These are phyloP conservation scores for Theretra japonica DNA, from an alignment of 2,888 invertebrate genomes.

Conservation along the genomic window DNA sequence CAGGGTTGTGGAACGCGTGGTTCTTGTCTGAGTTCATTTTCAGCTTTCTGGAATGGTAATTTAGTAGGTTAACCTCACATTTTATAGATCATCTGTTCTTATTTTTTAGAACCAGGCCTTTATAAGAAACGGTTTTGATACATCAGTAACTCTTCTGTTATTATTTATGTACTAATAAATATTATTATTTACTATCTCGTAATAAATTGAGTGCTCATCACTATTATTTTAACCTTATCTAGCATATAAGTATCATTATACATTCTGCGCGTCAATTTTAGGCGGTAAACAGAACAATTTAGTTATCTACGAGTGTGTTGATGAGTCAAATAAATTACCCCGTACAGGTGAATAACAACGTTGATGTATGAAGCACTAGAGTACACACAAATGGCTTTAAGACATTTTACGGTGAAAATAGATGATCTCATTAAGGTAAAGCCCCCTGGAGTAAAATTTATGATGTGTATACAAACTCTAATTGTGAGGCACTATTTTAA, in stretches of 20 bases:
- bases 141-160: too few relatives aligned
- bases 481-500: too few relatives aligned
- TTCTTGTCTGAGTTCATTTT: conserved; percentile 71
- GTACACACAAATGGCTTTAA: not conserved
- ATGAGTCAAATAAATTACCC: not conserved
- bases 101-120: too few relatives aligned
- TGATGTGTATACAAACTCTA: not conserved
- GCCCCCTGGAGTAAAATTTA: not conserved
- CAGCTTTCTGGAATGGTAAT: conserved; percentile 63
- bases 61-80: too few relatives aligned
- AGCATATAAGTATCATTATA: not conserved
- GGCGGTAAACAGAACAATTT: not conserved
- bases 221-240: too few relatives aligned
- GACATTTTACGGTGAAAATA: not conserved
- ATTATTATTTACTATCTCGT: too few relatives aligned
- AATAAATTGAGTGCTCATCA: too few relatives aligned
- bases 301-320: not conserved
- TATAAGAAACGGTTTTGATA: too few relatives aligned
- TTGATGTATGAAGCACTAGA: not conserved
- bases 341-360: not conserved
- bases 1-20: conserved; percentile 82
- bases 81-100: too few relatives aligned
- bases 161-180: too few relatives aligned
- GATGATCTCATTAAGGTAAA: not conserved
- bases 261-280: not conserved